These are phyloP conservation scores for Caenorhabditis sp. DNA, from an alignment of 2,888 invertebrate species.

Conservation along the genomic window DNA sequence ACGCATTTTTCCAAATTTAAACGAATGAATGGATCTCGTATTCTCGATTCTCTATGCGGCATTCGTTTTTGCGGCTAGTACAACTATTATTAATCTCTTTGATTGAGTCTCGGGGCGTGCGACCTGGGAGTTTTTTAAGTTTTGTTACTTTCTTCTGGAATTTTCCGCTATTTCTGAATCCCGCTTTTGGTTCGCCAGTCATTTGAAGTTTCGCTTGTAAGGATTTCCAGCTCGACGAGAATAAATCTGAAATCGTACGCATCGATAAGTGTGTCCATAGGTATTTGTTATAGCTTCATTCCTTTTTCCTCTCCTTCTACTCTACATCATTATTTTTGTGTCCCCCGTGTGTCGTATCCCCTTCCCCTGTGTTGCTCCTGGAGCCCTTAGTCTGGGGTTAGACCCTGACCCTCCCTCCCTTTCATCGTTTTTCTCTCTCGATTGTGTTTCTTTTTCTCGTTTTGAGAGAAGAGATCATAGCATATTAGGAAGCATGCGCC, in stretches of 20 bases:
- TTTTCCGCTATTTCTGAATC: no score
- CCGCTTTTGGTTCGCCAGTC: no score
- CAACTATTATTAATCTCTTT: not conserved
- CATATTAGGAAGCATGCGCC: conserved; percentile 41
- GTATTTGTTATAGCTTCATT: conserved; percentile 7
- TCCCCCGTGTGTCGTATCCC: conserved; percentile 15
- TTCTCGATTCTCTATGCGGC: not conserved
- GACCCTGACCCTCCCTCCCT: not conserved
- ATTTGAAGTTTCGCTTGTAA: no score
- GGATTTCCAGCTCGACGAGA: no score
- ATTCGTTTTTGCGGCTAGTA: not conserved
- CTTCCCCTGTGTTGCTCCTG: conserved; percentile 29
- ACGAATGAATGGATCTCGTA: conserved; percentile 8
- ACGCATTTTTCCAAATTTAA: conserved; percentile 28
- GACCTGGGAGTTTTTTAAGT: not conserved
- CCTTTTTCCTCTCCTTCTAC: conserved; percentile 6
- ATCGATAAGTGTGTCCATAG: conserved; percentile 6
- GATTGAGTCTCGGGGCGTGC: not conserved
- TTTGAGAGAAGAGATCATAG: conserved; percentile 26
- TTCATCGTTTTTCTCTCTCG: conserved; percentile 24
- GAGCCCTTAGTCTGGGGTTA: conserved; percentile 26
- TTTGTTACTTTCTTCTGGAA: no score
- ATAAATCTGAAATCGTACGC: not conserved
- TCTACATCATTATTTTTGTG: conserved; percentile 50
- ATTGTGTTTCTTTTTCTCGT: conserved; percentile 41